phyloP scores from a whole-genome alignment of 2,113 vertebrate genomes.

The Daboia siamensis region DNA sequence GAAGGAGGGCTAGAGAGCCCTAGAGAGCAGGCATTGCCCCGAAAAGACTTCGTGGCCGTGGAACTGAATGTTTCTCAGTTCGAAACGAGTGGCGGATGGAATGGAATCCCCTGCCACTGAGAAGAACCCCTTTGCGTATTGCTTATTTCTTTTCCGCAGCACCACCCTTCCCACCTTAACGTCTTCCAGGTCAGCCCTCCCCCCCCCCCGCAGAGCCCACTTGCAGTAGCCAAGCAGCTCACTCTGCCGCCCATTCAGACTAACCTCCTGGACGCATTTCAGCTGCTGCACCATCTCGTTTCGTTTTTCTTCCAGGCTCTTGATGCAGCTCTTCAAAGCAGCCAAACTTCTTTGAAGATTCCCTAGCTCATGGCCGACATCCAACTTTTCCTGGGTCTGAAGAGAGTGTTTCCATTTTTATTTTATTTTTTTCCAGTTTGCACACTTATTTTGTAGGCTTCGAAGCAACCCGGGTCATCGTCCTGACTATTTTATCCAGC shows the following conservation, averaged over 20 bases:
- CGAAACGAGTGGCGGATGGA: background rate
- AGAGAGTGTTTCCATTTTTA: background rate
- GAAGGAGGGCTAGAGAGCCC: background rate
- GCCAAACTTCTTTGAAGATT: slow-evolving; percentile 58
- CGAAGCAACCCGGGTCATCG: background rate
- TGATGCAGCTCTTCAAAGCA: slow-evolving; percentile 54
- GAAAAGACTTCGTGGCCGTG: background rate
- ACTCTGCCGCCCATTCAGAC: background rate
- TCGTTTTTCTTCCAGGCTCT: slow-evolving; percentile 56
- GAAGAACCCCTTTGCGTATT: background rate
- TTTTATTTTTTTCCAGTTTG: no score
- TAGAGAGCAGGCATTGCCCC: rapidly evolving
- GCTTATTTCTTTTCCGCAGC: background rate
- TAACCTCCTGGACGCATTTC: slow-evolving; percentile 22
- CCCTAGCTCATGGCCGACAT: slow-evolving; percentile 48
- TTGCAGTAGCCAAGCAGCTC: background rate
- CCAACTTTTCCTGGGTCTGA: slow-evolving; percentile 46
- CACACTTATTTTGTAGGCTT: no score
- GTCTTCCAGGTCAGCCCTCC: background rate
- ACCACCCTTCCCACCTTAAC: background rate
- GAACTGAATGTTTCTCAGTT: background rate
- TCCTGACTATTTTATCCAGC: no score
- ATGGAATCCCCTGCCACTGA: background rate
- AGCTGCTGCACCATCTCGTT: slow-evolving; percentile 54
- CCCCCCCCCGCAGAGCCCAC: background rate